Evolutionary conservation across 2,113 vertebrate genomes (phyloP).

Genomic region (Trogon melanurus): DNA sequence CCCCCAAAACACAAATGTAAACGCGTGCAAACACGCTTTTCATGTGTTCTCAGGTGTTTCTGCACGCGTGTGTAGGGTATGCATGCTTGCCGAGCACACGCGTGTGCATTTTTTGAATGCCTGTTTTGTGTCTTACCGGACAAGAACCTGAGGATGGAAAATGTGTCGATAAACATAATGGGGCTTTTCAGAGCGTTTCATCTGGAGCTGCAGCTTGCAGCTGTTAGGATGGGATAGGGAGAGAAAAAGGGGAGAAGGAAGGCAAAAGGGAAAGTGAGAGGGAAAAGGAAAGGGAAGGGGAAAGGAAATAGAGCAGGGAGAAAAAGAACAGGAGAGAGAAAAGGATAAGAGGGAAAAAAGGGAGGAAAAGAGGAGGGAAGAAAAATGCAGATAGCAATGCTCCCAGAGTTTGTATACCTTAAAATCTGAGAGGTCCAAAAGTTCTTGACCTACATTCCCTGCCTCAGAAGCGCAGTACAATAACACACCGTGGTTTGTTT

Average conservation of each 20-base stretch:
- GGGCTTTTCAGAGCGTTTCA: not conserved
- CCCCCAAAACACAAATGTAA: not conserved
- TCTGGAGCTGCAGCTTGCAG: not conserved
- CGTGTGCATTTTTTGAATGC: not conserved
- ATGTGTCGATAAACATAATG: not conserved
- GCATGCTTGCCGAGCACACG: not conserved
- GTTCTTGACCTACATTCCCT: slow-evolving; percentile 29
- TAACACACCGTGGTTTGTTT: slow-evolving; percentile 44
- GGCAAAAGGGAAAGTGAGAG: not conserved
- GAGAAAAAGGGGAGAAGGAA: not conserved
- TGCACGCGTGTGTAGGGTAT: not conserved
- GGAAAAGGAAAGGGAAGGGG: not conserved
- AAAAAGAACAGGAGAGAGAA: not conserved
- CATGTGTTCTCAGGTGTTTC: not conserved
- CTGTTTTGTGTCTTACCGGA: not conserved
- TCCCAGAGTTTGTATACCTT: slow-evolving; percentile 33
- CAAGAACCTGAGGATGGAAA: not conserved
- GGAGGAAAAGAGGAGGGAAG: not conserved
- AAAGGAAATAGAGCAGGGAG: not conserved
- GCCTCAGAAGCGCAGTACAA: slow-evolving; percentile 4
- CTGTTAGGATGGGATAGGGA: not conserved
- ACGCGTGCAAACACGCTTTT: not conserved
- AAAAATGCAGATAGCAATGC: not conserved
- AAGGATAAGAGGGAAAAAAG: not conserved
- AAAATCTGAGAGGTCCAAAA: slow-evolving; percentile 14